Evolutionary conservation across 2,888 invertebrate species (phyloP).

Genomic region (Nasonia oneida): DNA sequence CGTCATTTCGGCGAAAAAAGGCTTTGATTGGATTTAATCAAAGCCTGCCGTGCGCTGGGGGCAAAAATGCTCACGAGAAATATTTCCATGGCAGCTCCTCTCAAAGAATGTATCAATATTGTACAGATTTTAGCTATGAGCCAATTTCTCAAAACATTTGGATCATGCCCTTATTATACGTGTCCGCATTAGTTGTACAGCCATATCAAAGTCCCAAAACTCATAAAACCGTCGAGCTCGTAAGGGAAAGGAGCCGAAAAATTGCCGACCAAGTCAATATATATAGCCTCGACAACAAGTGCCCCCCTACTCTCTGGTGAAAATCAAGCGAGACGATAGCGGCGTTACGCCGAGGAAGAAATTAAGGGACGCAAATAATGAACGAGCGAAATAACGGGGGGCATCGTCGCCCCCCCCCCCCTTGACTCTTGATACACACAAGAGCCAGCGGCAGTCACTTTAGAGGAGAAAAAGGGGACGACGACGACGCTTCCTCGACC

Average conservation of each 20-base stretch:
- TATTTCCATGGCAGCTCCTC: neutral
- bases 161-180: too few species aligned
- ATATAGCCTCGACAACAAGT: neutral
- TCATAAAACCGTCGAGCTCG: constrained; percentile 27
- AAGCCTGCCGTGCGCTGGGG: neutral
- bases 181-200: too few species aligned
- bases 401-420: neutral
- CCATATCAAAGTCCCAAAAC: neutral
- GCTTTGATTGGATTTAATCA: constrained; percentile 59
- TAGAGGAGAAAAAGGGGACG: constrained; percentile 62
- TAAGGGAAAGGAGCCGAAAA: constrained; percentile 16
- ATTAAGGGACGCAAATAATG: constrained; percentile 60
- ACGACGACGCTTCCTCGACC: constrained; percentile 18
- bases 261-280: constrained; percentile 28
- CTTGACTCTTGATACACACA: constrained; percentile 55
- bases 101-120: neutral
- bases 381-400: constrained; percentile 53
- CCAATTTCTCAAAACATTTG: neutral
- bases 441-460: constrained; percentile 64
- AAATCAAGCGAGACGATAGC: neutral
- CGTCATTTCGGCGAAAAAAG: constrained; percentile 39
- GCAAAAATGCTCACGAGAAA: neutral
- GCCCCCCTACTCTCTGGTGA: neutral
- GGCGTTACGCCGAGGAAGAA: constrained; percentile 16
- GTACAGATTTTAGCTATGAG: too few species aligned